These are phyloP conservation scores for Ptycholaimellus sp. DNA, from an alignment of 2,888 invertebrate species.

Conservation along the genomic window DNA sequence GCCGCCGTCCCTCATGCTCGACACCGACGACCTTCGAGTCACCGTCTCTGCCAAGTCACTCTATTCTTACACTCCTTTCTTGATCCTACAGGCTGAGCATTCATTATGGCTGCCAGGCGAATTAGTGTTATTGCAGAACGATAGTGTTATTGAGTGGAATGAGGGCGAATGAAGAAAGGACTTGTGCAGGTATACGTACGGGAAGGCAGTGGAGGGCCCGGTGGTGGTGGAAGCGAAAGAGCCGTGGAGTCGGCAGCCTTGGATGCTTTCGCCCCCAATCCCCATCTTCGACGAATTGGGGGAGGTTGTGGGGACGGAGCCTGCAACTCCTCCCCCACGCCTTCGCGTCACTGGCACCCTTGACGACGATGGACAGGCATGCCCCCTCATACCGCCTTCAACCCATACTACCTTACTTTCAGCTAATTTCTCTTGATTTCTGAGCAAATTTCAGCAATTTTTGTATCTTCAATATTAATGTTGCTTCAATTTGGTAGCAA, in stretches of 20 bases:
- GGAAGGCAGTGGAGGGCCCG: slow-evolving; percentile 38
- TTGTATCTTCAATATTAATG: no score
- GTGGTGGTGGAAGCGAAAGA: slow-evolving; percentile 22
- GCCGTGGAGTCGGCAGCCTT: slow-evolving; percentile 17
- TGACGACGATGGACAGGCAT: slow-evolving; percentile 1
- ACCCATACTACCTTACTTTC: no score
- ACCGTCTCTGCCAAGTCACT: slow-evolving; percentile 56
- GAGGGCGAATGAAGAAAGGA: no score
- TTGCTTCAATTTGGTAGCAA: no score
- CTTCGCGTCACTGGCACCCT: no score
- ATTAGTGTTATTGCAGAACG: no score
- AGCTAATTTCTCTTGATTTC: no score
- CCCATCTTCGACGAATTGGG: slow-evolving; percentile 8
- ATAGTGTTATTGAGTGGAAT: no score
- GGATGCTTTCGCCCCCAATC: slow-evolving; percentile 8
- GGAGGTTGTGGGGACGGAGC: no score
- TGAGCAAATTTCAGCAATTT: no score
- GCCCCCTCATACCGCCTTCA: background rate
- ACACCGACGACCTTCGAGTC: slow-evolving; percentile 50
- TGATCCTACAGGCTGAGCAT: background rate
- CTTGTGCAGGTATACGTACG: slow-evolving; percentile 38
- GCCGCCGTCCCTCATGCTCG: slow-evolving; percentile 53
- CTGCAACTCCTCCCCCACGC: no score
- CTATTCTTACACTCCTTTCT: background rate
- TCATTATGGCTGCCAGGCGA: no score